phyloP scores from a whole-genome alignment of 2,113 vertebrate species.

The Megaleporinus macrocephalus region DNA sequence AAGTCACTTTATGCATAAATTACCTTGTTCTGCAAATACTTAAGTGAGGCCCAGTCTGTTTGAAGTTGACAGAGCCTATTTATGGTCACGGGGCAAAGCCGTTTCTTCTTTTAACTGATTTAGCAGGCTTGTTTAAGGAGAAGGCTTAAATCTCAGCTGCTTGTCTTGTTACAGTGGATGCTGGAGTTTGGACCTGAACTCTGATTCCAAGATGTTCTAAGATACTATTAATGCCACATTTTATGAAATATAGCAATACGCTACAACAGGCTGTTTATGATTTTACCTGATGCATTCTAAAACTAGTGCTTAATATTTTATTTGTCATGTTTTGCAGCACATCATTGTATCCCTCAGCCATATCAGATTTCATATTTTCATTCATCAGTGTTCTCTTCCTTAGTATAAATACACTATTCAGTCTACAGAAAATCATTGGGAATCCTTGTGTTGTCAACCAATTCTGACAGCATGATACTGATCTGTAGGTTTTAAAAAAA shows the following conservation, averaged over 20 bases:
- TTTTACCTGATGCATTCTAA: background rate
- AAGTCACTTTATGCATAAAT: slow-evolving; percentile 93
- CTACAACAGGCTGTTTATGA: background rate
- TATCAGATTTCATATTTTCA: no score
- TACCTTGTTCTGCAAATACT: slow-evolving; percentile 88
- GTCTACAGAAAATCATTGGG: no score
- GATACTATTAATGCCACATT: background rate
- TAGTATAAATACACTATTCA: no score
- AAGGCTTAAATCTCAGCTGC: background rate
- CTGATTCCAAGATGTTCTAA: background rate
- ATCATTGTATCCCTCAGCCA: no score
- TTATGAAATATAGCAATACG: background rate
- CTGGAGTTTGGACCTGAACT: background rate
- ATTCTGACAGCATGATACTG: no score
- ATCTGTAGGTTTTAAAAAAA: no score
- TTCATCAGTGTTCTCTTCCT: no score
- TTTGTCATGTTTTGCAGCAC: no score
- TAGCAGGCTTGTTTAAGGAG: slow-evolving; percentile 24
- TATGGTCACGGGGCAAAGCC: slow-evolving; percentile 83
- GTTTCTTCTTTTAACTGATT: slow-evolving; percentile 63
- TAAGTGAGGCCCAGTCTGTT: slow-evolving; percentile 80
- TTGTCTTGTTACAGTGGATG: background rate
- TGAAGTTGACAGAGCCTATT: slow-evolving; percentile 87
- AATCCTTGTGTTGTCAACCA: no score
- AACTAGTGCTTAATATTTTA: no score